A percentile compares a stretch with the other conserved stretches of the same genome.
phyloP scores from a whole-genome alignment of 2,888 invertebrate genomes.

The Erebia epiphron region DNA sequence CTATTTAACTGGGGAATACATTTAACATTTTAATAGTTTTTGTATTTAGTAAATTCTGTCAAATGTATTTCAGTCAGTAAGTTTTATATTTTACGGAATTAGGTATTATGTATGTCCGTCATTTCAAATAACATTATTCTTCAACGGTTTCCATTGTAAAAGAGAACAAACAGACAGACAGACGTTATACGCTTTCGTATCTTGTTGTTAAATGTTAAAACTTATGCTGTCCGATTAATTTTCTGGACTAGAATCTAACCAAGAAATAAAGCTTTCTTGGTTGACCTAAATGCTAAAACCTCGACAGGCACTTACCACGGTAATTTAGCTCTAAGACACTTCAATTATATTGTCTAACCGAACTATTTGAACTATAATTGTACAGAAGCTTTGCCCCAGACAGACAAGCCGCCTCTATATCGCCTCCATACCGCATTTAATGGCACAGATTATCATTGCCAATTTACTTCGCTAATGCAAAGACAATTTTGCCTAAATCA shows the following conservation, averaged over 20 bases:
- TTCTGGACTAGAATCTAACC: background rate
- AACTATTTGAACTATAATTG: constrained; percentile 5
- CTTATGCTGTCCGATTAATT: too few species aligned
- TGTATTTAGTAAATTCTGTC: too few species aligned
- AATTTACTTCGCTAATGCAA: background rate
- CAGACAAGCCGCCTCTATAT: background rate
- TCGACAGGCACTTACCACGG: background rate
- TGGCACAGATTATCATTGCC: constrained; percentile 2
- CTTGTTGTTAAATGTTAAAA: too few species aligned
- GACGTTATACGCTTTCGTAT: too few species aligned
- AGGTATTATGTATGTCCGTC: too few species aligned
- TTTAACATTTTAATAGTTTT: too few species aligned
- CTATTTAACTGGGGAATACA: too few species aligned
- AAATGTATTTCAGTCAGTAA: too few species aligned
- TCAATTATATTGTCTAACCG: constrained; percentile 1
- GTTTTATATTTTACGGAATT: too few species aligned
- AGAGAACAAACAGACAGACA: too few species aligned
- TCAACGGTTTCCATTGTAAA: too few species aligned
- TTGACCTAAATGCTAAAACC: background rate
- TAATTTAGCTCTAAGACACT: constrained; percentile 6
- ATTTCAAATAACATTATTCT: too few species aligned
- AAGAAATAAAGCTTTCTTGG: background rate
- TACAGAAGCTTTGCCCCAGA: constrained; percentile 5
- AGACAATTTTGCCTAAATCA: background rate
- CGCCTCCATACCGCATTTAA: constrained; percentile 27